phyloP scores from a whole-genome alignment of 2,797 vertebrate genomes.

The Chelon auratus region DNA sequence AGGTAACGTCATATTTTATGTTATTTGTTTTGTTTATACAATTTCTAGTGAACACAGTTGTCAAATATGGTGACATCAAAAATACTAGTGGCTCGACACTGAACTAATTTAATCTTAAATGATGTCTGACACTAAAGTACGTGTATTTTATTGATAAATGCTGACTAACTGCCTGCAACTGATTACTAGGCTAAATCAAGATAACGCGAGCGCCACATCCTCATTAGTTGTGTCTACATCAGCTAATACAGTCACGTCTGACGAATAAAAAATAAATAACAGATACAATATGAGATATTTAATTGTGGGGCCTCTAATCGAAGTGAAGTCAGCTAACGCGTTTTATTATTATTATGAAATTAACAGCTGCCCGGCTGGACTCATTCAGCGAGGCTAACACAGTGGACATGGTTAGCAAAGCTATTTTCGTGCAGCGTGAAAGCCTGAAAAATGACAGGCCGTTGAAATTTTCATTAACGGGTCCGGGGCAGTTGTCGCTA shows the following conservation, averaged over 20 bases:
- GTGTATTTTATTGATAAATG: background rate
- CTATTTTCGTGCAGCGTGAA: background rate
- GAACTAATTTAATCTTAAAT: background rate
- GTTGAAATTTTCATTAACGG: too few species aligned
- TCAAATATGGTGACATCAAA: background rate
- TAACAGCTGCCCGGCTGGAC: constrained; percentile 1
- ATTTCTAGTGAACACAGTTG: background rate
- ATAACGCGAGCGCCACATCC: background rate
- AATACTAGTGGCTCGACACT: background rate
- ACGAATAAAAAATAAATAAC: background rate
- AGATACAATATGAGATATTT: background rate
- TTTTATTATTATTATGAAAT: too few species aligned
- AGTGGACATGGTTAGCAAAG: constrained; percentile 25
- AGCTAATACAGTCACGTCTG: background rate
- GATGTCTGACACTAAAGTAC: background rate
- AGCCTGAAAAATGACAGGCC: background rate
- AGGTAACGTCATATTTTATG: background rate
- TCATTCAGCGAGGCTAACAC: constrained; percentile 28
- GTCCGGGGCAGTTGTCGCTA: too few species aligned
- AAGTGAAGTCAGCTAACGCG: background rate
- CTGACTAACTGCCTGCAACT: background rate
- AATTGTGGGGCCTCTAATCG: background rate
- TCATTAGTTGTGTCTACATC: background rate
- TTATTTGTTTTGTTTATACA: background rate
- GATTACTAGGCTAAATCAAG: constrained; percentile 2